Percentiles rank a stretch among this genome's conserved stretches.
Conservation (phyloP, 2,113 vertebrate genomes). For the Platysternon megacephalum region DNA sequence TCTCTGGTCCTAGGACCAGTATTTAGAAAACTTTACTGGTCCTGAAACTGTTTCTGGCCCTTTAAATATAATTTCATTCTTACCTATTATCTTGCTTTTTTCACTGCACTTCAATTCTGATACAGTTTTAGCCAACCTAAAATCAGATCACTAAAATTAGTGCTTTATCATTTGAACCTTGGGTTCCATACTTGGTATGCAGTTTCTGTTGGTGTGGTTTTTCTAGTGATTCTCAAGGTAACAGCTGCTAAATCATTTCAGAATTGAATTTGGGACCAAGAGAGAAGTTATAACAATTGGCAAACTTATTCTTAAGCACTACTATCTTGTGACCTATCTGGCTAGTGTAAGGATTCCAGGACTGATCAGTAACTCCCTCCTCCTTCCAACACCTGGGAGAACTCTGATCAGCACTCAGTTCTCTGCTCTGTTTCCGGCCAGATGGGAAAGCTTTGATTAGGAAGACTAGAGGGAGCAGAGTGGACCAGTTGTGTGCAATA, state of each 20-base stretch:
- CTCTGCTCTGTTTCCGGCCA: background rate
- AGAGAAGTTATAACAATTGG: background rate
- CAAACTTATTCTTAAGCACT: fast-evolving
- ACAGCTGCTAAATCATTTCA: background rate
- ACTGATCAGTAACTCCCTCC: background rate
- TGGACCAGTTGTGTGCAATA: background rate
- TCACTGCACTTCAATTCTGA: background rate
- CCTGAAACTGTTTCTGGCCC: background rate
- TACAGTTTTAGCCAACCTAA: fast-evolving
- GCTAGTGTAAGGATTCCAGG: background rate
- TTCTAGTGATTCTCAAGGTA: fast-evolving
- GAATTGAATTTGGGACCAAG: background rate
- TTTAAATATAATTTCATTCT: background rate
- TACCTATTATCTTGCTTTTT: background rate
- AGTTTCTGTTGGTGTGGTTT: background rate
- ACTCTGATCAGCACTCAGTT: fast-evolving
- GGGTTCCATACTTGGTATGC: fast-evolving
- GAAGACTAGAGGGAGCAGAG: background rate
- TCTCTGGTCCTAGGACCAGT: background rate
- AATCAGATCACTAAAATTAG: fast-evolving
- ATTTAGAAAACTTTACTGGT: background rate
- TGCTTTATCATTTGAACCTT: fast-evolving
- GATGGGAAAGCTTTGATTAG: background rate
- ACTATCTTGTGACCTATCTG: background rate
- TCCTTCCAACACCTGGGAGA: background rate